phyloP scores from a whole-genome alignment of 1,140 invertebrate genomes.

The Ceratina australensis region DNA sequence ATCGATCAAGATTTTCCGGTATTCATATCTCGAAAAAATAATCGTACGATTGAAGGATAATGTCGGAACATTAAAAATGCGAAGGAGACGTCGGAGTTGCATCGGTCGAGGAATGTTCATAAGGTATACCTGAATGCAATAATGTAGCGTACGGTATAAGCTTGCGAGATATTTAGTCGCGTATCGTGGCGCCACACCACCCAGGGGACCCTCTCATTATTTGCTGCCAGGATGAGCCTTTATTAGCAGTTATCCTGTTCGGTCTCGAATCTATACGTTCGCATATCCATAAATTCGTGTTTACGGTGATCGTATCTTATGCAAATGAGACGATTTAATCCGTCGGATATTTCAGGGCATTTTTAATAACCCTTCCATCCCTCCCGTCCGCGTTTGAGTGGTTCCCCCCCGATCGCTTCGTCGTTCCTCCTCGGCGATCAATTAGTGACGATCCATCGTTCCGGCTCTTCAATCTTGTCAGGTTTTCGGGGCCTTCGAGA shows the following conservation, averaged over 20 bases:
- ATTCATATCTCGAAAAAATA: too few species aligned
- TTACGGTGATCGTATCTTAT: conserved; percentile 78
- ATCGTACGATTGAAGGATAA: not conserved
- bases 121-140: conserved; percentile 66
- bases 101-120: conserved; percentile 56
- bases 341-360: conserved; percentile 73
- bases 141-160: conserved; percentile 69
- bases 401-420: conserved; percentile 51
- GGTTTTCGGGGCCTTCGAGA: conserved; percentile 13
- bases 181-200: conserved; percentile 72
- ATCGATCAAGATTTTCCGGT: too few species aligned
- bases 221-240: conserved; percentile 74
- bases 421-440: conserved; percentile 51
- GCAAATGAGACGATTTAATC: conserved; percentile 79
- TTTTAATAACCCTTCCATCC: conserved; percentile 70
- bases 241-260: conserved; percentile 77
- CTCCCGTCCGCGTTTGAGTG: conserved; percentile 20
- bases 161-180: conserved; percentile 69
- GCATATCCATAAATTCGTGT: conserved; percentile 77
- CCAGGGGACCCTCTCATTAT: conserved; percentile 73
- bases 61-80: not conserved
- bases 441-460: conserved; percentile 59
- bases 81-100: not conserved
- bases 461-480: conserved; percentile 36
- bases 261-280: conserved; percentile 77